A percentile compares a stretch with the other conserved stretches of the same genome.
These are phyloP conservation scores for Lordiphosa stackelbergi DNA, from an alignment of 1,140 invertebrate genomes.

Conservation along the genomic window DNA sequence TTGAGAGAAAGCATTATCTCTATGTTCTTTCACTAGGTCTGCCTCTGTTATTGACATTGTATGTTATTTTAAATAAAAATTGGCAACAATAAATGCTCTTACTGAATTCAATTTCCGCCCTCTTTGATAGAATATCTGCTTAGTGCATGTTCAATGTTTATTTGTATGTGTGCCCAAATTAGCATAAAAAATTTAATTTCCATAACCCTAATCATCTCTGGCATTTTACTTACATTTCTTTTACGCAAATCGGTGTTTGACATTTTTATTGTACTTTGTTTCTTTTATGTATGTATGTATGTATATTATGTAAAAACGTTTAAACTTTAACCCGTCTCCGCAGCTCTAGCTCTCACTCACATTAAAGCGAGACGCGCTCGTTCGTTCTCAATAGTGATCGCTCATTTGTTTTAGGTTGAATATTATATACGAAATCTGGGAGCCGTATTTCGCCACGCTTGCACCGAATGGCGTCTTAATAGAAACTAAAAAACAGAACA, in stretches of 20 bases:
- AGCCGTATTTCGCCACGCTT: too few relatives aligned
- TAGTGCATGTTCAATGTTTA: too few relatives aligned
- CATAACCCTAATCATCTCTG: slow-evolving; percentile 41
- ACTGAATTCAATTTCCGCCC: slow-evolving; percentile 41
- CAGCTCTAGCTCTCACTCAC: neutral
- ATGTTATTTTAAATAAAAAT: slow-evolving; percentile 14
- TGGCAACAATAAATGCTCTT: slow-evolving; percentile 10
- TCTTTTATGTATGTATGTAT: slow-evolving; percentile 27
- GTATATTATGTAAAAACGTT: slow-evolving; percentile 46
- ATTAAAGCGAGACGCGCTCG: too few relatives aligned
- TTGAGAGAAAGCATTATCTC: neutral
- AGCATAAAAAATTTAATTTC: slow-evolving; percentile 20
- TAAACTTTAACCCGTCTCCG: slow-evolving; percentile 15
- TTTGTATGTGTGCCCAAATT: slow-evolving; percentile 13
- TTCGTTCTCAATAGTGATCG: too few relatives aligned
- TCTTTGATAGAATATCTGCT: neutral
- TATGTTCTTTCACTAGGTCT: neutral
- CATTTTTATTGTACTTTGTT: slow-evolving; percentile 31
- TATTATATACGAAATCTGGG: too few relatives aligned
- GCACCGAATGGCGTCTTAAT: too few relatives aligned
- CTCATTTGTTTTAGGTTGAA: too few relatives aligned
- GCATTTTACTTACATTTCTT: slow-evolving; percentile 48
- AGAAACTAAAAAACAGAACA: too few relatives aligned
- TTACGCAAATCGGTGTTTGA: slow-evolving; percentile 55
- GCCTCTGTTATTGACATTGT: too few relatives aligned